Percentiles rank a stretch among this genome's conserved stretches.
These are phyloP conservation scores for Graphium colonna DNA, from an alignment of 2,888 invertebrate species.

Conservation along the genomic window DNA sequence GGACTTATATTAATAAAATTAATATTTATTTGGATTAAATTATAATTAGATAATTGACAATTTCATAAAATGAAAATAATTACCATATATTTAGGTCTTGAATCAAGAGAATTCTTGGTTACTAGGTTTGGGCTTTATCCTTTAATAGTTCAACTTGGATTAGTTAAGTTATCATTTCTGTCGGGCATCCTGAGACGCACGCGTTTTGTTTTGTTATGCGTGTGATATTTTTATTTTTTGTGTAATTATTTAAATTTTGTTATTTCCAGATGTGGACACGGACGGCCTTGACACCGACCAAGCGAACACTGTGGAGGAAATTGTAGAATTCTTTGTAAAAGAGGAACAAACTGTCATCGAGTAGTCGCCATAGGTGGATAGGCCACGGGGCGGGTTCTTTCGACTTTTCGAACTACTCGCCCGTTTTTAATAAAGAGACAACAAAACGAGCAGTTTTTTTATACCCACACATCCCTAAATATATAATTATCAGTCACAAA, in stretches of 20 bases:
- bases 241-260: too few species aligned
- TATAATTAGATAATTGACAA: not conserved
- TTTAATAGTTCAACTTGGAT: too few species aligned
- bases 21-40: too few species aligned
- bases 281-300: slow-evolving; percentile 93
- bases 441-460: slow-evolving; percentile 49
- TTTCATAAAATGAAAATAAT: not conserved
- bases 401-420: not conserved
- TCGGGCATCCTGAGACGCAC: too few species aligned
- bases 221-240: too few species aligned
- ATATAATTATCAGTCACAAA: slow-evolving; percentile 41
- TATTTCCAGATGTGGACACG: slow-evolving; percentile 91
- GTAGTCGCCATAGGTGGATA: slow-evolving; percentile 80
- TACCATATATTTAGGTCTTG: too few species aligned
- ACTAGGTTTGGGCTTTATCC: too few species aligned
- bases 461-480: slow-evolving; percentile 46
- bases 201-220: too few species aligned
- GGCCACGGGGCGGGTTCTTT: slow-evolving; percentile 23
- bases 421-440: slow-evolving; percentile 45
- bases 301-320: slow-evolving; percentile 94
- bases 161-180: too few species aligned
- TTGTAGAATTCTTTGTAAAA: slow-evolving; percentile 98
- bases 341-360: slow-evolving; percentile 92
- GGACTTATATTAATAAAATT: too few species aligned
- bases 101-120: too few species aligned